phyloP scores from a whole-genome alignment of 1,140 invertebrate species.

The Cotesia glomerata region DNA sequence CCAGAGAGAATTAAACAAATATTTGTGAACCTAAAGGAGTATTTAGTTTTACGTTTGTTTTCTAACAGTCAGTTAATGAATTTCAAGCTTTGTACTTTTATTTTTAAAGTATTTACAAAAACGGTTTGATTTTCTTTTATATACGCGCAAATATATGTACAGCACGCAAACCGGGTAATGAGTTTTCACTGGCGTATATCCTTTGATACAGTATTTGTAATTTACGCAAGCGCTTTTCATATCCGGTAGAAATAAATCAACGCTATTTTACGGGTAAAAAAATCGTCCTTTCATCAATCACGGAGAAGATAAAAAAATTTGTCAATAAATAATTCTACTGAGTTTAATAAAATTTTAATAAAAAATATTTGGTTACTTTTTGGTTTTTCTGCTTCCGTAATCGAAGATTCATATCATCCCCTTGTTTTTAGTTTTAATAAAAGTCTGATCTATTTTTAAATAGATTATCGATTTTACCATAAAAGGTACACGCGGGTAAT shows the following conservation, averaged over 20 bases:
- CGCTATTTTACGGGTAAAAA: not conserved
- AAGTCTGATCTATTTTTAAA: too few relatives aligned
- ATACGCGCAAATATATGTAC: not conserved
- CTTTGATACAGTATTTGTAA: slow-evolving; percentile 18
- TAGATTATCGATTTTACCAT: too few relatives aligned
- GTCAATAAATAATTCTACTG: not conserved
- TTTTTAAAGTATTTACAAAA: not conserved
- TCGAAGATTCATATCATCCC: too few relatives aligned
- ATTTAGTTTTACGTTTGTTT: not conserved
- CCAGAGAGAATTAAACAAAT: too few relatives aligned
- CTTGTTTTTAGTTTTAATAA: too few relatives aligned
- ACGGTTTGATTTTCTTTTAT: not conserved
- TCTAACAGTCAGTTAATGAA: too few relatives aligned
- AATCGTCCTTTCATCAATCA: not conserved
- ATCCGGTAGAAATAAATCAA: not conserved
- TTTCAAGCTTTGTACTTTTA: not conserved
- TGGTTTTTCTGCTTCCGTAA: too few relatives aligned
- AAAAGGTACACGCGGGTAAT: too few relatives aligned
- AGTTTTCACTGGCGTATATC: slow-evolving; percentile 12
- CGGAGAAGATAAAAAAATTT: not conserved
- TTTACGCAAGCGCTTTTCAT: slow-evolving; percentile 13
- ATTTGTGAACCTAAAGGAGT: not conserved
- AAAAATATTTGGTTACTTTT: too few relatives aligned
- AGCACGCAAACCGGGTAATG: slow-evolving; percentile 22
- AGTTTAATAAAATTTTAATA: too few relatives aligned